These are phyloP conservation scores for Origma solitaria DNA, from an alignment of 2,113 vertebrate species.

Conservation along the genomic window DNA sequence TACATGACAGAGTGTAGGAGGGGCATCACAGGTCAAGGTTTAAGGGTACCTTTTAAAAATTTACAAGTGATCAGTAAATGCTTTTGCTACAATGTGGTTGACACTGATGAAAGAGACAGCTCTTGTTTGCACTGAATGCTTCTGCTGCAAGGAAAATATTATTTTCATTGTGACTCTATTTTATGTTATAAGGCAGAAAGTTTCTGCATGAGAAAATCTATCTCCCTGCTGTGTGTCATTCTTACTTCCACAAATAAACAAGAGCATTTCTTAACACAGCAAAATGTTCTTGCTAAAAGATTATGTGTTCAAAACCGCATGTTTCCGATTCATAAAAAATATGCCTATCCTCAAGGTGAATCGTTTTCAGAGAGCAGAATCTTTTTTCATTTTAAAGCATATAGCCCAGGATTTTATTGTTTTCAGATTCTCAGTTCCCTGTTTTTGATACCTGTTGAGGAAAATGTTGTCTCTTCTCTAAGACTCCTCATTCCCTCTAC, in stretches of 20 bases:
- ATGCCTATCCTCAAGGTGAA: not conserved
- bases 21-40: not conserved
- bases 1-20: not conserved
- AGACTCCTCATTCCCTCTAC: not conserved
- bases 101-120: not conserved
- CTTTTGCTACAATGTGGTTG: not conserved
- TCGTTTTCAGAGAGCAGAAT: not conserved
- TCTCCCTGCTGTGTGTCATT: not conserved
- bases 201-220: not conserved
- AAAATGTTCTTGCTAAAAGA: not conserved
- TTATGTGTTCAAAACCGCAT: not conserved
- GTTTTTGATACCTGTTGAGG: not conserved
- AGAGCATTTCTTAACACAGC: not conserved
- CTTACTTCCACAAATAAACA: constrained; percentile 11
- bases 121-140: not conserved
- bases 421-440: not conserved
- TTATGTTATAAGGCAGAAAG: not conserved
- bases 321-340: not conserved
- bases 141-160: not conserved
- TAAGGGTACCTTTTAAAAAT: not conserved
- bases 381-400: not conserved
- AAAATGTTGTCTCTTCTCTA: not conserved
- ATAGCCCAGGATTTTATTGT: not conserved
- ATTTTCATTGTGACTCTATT: not conserved
- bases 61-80: not conserved